Percentiles rank a stretch among this genome's conserved stretches.
Evolutionary conservation across 53 echinoderm and acorn worm species (phyloP).

Genomic region (Paracentrotus lividus): DNA sequence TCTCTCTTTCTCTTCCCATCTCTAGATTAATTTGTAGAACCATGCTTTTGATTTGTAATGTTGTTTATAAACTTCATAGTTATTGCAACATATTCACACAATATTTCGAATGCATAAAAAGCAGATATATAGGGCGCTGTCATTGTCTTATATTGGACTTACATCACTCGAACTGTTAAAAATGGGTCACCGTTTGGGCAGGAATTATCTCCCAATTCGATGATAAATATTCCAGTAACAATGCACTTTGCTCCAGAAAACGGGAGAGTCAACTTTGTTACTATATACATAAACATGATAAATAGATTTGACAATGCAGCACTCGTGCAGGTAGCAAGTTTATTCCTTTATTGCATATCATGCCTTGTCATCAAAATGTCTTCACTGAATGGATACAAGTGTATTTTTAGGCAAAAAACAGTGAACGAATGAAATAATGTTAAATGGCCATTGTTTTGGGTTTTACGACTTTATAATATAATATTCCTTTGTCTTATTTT

Average conservation of each 20-base stretch:
- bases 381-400: constrained; percentile 20
- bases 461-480: too few relatives aligned
- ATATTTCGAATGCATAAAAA: neutral
- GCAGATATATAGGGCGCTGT: neutral
- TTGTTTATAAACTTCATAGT: neutral
- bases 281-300: neutral
- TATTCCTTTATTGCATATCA: neutral
- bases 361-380: constrained; percentile 10
- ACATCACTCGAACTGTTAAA: neutral
- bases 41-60: neutral
- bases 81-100: neutral
- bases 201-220: neutral
- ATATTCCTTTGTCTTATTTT: too few relatives aligned
- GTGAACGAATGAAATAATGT: neutral
- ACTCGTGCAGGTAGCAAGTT: neutral
- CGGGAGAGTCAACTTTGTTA: neutral
- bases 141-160: neutral
- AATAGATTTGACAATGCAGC: neutral
- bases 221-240: neutral
- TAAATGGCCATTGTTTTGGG: too few relatives aligned
- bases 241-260: constrained; percentile 9
- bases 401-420: neutral
- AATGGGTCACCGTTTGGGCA: neutral
- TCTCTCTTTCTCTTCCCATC: neutral
- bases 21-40: neutral